phyloP scores from a whole-genome alignment of 2,797 vertebrate genomes.

The Cuculus canorus region DNA sequence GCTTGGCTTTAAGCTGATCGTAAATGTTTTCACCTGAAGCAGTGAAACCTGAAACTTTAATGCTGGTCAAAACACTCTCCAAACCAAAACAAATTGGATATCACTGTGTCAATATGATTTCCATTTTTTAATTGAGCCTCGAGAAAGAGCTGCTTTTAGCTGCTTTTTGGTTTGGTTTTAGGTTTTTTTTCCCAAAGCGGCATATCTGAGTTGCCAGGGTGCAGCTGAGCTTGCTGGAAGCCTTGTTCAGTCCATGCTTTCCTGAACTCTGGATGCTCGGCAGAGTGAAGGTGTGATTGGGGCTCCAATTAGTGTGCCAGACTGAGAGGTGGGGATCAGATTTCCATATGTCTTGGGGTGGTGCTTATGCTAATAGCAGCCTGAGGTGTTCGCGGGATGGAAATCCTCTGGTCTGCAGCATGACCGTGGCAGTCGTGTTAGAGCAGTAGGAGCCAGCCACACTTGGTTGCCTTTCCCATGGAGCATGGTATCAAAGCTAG shows the following conservation, averaged over 20 bases:
- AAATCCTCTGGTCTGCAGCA: not conserved
- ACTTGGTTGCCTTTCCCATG: not conserved
- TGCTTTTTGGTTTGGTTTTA: not conserved
- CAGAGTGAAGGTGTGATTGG: not conserved
- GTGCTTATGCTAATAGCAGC: not conserved
- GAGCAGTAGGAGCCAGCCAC: not conserved
- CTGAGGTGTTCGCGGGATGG: not conserved
- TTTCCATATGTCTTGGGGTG: rapidly evolving
- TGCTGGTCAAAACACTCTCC: not conserved
- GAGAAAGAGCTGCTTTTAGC: not conserved
- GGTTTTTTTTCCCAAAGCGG: not conserved
- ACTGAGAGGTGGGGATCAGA: not conserved
- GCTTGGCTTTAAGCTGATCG: not conserved
- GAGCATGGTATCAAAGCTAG: not conserved
- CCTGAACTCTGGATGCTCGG: not conserved
- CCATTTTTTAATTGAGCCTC: not conserved
- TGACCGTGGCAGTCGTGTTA: not conserved
- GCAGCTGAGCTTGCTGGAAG: not conserved
- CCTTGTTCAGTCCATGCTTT: not conserved
- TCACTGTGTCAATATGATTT: not conserved
- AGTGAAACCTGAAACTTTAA: not conserved
- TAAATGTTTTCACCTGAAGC: not conserved
- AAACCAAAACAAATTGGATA: not conserved
- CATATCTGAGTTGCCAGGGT: not conserved
- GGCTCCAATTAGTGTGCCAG: not conserved